A percentile compares a stretch with the other conserved stretches of the same genome.
phyloP scores from a whole-genome alignment of 2,797 vertebrate species.

The Cheirogaleus major region DNA sequence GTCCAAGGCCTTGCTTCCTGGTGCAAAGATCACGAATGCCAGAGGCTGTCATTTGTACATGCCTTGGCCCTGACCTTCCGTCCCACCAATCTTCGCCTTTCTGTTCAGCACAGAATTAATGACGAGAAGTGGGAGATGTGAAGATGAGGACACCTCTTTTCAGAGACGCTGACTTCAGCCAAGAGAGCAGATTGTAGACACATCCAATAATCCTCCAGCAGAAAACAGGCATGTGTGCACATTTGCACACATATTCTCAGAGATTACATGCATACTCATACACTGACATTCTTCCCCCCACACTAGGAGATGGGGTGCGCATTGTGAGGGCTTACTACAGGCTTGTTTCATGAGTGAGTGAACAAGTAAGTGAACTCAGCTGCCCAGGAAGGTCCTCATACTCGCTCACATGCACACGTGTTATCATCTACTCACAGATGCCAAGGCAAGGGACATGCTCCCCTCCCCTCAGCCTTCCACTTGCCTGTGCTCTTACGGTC shows the following conservation, averaged over 20 bases:
- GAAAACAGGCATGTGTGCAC: constrained; percentile 46
- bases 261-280: constrained; percentile 24
- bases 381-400: background rate
- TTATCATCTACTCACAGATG: background rate
- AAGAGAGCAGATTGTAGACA: constrained; percentile 75
- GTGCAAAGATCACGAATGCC: constrained; percentile 57
- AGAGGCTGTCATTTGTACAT: constrained; percentile 42
- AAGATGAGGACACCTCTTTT: constrained; percentile 34
- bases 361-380: background rate
- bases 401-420: background rate
- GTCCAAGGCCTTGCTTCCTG: background rate
- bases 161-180: constrained; percentile 66
- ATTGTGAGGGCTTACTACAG: background rate
- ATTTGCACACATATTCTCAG: constrained; percentile 33
- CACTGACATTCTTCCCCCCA: background rate
- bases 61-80: constrained; percentile 43
- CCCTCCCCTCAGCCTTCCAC: background rate
- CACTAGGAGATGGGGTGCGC: background rate
- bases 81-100: background rate
- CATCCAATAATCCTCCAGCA: constrained; percentile 73
- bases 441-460: background rate
- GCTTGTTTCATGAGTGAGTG: background rate
- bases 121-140: background rate
- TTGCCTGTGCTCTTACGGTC: fast-evolving
- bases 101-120: constrained; percentile 44